A percentile compares a stretch with the other conserved stretches of the same genome.
These are phyloP conservation scores for Hydrochoerus hydrochaeris DNA, from an alignment of 2,113 vertebrate species.

Conservation along the genomic window DNA sequence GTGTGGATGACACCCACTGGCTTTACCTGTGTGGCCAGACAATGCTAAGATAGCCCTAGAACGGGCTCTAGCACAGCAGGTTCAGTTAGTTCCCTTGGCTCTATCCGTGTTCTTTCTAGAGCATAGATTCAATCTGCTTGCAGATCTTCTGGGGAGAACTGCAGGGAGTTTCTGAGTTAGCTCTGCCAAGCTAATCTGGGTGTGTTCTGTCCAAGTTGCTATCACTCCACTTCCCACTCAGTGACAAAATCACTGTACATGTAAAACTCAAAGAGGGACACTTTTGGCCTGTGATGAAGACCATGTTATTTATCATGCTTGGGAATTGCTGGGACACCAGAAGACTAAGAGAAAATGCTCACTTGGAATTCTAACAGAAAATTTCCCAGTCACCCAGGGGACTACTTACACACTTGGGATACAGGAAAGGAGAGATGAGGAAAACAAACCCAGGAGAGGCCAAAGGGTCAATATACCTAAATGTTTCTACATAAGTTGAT, in stretches of 20 bases:
- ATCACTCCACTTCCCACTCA: not conserved
- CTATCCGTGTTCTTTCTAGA: not conserved
- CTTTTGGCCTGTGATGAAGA: not conserved
- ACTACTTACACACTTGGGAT: not conserved
- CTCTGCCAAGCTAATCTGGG: not conserved
- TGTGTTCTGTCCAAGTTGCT: not conserved
- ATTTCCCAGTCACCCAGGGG: not conserved
- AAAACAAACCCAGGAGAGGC: constrained; percentile 56
- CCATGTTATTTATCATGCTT: not conserved
- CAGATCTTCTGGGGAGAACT: not conserved
- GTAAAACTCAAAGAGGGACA: not conserved
- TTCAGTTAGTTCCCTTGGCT: not conserved
- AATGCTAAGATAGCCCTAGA: constrained; percentile 44
- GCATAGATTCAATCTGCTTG: not conserved
- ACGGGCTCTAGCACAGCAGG: not conserved
- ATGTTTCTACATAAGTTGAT: constrained; percentile 75
- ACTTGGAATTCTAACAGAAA: not conserved
- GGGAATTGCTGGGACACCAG: not conserved
- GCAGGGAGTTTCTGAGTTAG: not conserved
- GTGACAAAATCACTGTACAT: not conserved
- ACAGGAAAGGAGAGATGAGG: not conserved
- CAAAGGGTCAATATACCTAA: constrained; percentile 71
- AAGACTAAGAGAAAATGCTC: constrained; percentile 51
- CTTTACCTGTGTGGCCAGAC: not conserved
- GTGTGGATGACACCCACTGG: not conserved